These are phyloP conservation scores for Heterochromis multidens DNA, from an alignment of 2,113 vertebrate species.

Conservation along the genomic window DNA sequence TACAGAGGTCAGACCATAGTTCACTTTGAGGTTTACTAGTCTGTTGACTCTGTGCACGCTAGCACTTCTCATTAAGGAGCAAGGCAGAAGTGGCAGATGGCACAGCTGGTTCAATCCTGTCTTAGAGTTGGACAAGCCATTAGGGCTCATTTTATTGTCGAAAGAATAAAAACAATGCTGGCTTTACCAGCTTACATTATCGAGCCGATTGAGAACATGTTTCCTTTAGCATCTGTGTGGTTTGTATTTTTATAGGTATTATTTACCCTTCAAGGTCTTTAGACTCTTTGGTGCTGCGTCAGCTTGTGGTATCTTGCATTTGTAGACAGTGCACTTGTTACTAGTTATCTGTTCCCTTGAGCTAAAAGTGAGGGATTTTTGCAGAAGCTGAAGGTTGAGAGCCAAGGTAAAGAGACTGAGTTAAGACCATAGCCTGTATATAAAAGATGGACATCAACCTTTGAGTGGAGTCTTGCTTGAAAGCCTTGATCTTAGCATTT, in stretches of 20 bases:
- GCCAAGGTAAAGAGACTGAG: background rate
- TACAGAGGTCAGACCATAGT: constrained; percentile 38
- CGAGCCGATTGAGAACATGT: background rate
- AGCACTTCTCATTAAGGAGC: constrained; percentile 44
- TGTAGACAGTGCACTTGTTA: background rate
- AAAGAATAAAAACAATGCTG: background rate
- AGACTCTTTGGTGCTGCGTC: background rate
- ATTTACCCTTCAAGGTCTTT: background rate
- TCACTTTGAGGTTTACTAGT: constrained; percentile 55
- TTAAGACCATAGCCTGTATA: background rate
- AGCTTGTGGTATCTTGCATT: background rate
- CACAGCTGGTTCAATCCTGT: constrained; percentile 29
- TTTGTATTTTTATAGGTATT: constrained; percentile 1
- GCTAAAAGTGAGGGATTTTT: background rate
- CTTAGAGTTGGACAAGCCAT: constrained; percentile 20
- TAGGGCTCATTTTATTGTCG: constrained; percentile 13
- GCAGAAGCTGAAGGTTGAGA: background rate
- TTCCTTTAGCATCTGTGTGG: background rate
- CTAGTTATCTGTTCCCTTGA: background rate
- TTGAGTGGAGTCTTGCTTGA: background rate
- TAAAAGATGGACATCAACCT: background rate
- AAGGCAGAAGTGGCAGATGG: constrained; percentile 7
- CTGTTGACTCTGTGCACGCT: constrained; percentile 33
- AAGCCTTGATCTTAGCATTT: background rate
- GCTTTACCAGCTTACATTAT: constrained; percentile 7